A percentile compares a stretch with the other conserved stretches of the same genome.
phyloP scores from a whole-genome alignment of 2,797 vertebrate genomes.

The Sebastes diaconus region DNA sequence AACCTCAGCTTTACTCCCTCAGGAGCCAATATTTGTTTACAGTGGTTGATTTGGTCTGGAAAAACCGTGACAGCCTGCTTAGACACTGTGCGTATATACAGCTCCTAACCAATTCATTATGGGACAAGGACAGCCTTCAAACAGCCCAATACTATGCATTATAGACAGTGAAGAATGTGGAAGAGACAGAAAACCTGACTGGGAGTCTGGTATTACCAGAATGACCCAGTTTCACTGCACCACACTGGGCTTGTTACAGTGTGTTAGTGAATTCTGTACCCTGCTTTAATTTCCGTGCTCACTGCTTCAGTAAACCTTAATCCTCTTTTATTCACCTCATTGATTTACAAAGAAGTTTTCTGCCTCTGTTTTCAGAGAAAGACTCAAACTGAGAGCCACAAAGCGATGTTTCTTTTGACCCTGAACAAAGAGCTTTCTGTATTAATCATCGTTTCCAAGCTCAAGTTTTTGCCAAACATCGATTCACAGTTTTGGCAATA shows the following conservation, averaged over 20 bases:
- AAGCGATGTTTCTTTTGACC: constrained; percentile 14
- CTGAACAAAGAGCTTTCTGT: constrained; percentile 32
- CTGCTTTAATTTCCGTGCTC: neutral
- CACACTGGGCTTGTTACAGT: neutral
- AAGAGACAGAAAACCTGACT: neutral
- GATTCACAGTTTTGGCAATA: neutral
- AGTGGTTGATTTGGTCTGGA: constrained; percentile 16
- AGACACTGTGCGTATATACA: neutral
- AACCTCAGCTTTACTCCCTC: constrained; percentile 8
- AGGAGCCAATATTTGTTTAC: constrained; percentile 20
- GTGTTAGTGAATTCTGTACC: neutral
- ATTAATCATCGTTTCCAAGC: constrained; percentile 6
- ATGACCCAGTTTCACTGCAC: constrained; percentile 45
- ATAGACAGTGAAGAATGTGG: neutral
- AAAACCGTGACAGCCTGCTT: neutral
- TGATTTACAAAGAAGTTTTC: constrained; percentile 33
- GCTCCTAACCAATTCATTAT: neutral
- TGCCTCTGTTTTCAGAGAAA: neutral
- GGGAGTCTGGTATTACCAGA: neutral
- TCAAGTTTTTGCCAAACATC: neutral
- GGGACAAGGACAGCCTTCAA: constrained; percentile 7
- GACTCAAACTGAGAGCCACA: neutral
- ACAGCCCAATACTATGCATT: neutral
- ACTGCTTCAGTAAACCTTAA: constrained; percentile 13
- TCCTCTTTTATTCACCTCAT: constrained; percentile 32